Base-by-base conservation (phyloP, 2,888 invertebrate species). In the Epinotia nisella region DNA sequence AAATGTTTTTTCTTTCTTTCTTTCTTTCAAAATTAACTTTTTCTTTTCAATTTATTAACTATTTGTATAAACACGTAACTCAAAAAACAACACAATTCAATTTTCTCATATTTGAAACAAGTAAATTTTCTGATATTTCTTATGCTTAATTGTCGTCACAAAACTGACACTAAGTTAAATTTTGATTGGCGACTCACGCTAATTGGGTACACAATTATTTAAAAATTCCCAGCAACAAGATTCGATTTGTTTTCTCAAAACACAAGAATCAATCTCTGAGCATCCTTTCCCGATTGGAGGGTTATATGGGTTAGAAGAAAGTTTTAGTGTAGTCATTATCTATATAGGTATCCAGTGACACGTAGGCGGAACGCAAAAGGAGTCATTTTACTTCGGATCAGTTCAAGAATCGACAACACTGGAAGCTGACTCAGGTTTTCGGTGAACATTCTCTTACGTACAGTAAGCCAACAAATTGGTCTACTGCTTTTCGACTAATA, bases 331-430 rank as follows among this genome's bases (percentile, higher is more conserved):
- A 21, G 41, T 66, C 35, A 61, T 69, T 69, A 70, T 64, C 64
- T 55, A 19, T 51, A 62, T 53, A 53, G 19, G 58, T 71, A 71
- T 71, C 64, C 64, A 71, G 58, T 59, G 51, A 65, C 65, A 51
- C 61, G 61, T 49, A 49, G 21, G 61, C 61, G 15, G 24, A 45
- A 62, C 45, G 49, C 3, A 45, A 49, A 62, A 62, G 15, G 24
- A 62, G 61, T 24, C 24, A 24, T 62, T 49, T 62, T 45, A 45
- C 13, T 62, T 21, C 60, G 41, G 60, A 60, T 41, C 41, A 39
- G 60, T 60, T 59, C 19, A 41, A 19, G 39, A 35, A 41, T 60
- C 19, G 19, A 60, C 13, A 41, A 2, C 15, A 21, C 19, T 11
- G 7, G 41, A 15, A 49, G 13, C 49, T 49, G 49, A 49, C n/a